Conservation (phyloP, 2,113 vertebrate genomes). For the Centrocercus urophasianus region DNA sequence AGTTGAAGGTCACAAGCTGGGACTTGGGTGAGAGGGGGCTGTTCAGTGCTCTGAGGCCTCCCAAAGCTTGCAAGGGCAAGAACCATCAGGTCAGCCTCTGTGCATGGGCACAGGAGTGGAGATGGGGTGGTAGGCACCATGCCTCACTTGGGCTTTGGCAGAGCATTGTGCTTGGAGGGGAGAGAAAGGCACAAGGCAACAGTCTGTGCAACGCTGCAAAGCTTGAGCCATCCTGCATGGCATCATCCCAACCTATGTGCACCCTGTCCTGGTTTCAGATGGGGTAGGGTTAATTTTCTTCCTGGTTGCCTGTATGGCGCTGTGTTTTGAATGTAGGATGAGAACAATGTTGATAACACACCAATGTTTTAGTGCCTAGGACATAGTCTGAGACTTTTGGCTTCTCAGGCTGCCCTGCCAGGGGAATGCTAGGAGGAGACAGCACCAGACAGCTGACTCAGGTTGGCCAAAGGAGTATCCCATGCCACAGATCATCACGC, state of each 20-base stretch:
- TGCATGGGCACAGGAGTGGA: not conserved
- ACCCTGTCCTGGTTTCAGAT: not conserved
- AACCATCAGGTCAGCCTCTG: not conserved
- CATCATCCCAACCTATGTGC: not conserved
- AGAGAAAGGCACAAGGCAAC: not conserved
- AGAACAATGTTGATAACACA: not conserved
- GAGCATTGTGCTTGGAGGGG: accelerated
- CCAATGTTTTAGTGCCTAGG: not conserved
- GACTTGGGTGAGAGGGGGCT: not conserved
- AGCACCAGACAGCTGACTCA: not conserved
- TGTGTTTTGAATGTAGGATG: not conserved
- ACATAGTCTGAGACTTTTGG: not conserved
- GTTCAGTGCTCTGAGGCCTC: accelerated
- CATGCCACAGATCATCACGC: not conserved
- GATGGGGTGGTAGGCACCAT: accelerated
- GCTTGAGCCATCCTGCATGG: accelerated
- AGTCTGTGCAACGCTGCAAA: not conserved
- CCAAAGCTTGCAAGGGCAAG: not conserved
- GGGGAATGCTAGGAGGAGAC: not conserved
- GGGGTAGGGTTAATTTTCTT: not conserved
- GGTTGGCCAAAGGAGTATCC: not conserved
- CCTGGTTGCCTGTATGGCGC: not conserved
- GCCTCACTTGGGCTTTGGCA: not conserved
- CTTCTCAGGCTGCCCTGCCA: not conserved
- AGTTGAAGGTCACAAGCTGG: not conserved